Conservation (phyloP, 2,797 vertebrate genomes). For the Pangasius macronema region DNA sequence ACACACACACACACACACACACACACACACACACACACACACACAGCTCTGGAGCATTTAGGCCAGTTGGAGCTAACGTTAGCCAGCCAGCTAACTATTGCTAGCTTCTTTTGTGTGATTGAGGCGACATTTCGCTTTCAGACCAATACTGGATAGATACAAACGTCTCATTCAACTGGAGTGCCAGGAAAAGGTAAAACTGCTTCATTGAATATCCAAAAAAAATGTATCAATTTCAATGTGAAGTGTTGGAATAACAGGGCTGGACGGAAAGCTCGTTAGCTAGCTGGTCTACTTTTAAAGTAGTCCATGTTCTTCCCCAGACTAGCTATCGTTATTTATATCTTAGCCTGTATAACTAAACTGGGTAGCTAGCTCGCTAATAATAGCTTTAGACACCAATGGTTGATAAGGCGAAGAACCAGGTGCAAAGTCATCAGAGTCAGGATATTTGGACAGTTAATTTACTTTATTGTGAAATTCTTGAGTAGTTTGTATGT, state of each 20-base stretch:
- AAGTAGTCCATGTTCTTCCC: slow-evolving; percentile 8
- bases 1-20: slow-evolving; percentile 56
- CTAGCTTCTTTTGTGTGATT: slow-evolving; percentile 6
- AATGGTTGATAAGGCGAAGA: background rate
- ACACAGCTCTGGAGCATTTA: slow-evolving; percentile 55
- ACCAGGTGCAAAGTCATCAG: background rate
- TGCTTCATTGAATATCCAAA: background rate
- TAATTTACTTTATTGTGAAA: background rate
- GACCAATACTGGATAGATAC: slow-evolving; percentile 6
- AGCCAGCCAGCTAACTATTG: slow-evolving; percentile 13
- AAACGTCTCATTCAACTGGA: background rate
- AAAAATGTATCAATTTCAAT: background rate
- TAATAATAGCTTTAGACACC: slow-evolving; percentile 33
- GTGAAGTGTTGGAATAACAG: background rate
- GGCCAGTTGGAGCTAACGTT: slow-evolving; percentile 27
- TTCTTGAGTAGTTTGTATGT: background rate
- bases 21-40: slow-evolving; percentile 56
- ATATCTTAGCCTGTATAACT: background rate
- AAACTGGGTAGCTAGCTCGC: background rate
- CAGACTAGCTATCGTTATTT: slow-evolving; percentile 15
- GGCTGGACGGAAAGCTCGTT: background rate
- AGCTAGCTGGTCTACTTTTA: background rate
- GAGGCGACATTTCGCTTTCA: background rate
- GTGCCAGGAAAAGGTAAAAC: slow-evolving; percentile 10
- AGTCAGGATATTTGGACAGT: background rate